These are phyloP conservation scores for Graphium colonna DNA, from an alignment of 2,888 invertebrate species.

Conservation along the genomic window DNA sequence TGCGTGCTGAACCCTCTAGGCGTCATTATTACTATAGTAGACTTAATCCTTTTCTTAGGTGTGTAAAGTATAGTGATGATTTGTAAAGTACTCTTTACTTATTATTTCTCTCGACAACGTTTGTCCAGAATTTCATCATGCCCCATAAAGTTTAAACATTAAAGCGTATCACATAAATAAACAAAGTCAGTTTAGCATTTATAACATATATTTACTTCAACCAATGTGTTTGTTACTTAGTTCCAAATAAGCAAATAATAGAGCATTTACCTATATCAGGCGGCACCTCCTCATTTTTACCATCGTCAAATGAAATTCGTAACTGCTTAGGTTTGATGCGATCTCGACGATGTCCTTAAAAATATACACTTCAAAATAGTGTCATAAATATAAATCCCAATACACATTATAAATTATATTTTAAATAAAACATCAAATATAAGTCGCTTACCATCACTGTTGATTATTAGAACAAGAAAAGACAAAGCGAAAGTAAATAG, in stretches of 20 bases:
- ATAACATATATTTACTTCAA: not conserved
- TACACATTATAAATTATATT: not conserved
- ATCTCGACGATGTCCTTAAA: not conserved
- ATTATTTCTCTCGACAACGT: too few species aligned
- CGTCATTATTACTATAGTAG: too few species aligned
- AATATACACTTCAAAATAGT: not conserved
- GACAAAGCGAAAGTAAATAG: not conserved
- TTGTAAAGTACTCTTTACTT: too few species aligned
- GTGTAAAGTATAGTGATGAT: too few species aligned
- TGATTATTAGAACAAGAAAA: not conserved
- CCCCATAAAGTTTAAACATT: too few species aligned
- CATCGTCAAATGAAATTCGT: not conserved
- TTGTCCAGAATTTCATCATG: too few species aligned
- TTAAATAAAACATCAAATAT: not conserved
- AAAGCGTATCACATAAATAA: too few species aligned
- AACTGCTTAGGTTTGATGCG: not conserved
- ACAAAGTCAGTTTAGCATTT: not conserved
- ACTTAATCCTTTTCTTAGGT: too few species aligned
- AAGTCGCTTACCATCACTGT: constrained; percentile 5
- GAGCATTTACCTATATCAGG: not conserved
- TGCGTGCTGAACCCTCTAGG: too few species aligned
- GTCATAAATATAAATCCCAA: not conserved
- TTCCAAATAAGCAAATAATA: not conserved
- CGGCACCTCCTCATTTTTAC: not conserved
- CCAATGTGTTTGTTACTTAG: not conserved